phyloP scores from a whole-genome alignment of 2,113 vertebrate genomes.

The Nipponia nippon region DNA sequence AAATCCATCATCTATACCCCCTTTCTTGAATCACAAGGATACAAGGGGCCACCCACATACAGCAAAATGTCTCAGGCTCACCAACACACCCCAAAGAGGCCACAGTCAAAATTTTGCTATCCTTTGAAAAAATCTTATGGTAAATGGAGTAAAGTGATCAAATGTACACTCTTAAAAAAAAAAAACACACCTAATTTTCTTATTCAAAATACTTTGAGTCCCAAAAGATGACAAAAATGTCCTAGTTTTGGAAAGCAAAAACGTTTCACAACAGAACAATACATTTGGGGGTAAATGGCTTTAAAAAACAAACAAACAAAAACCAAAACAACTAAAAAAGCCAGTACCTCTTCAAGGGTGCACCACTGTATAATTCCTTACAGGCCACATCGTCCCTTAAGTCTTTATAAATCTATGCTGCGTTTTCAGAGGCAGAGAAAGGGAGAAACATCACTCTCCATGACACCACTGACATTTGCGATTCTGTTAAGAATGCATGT shows the following conservation, averaged over 20 bases:
- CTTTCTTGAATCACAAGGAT: neutral
- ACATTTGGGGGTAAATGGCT: neutral
- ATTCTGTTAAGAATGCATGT: neutral
- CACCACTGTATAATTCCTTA: neutral
- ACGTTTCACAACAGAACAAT: neutral
- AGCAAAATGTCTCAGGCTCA: neutral
- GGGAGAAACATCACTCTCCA: neutral
- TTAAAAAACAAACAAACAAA: neutral
- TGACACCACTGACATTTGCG: neutral
- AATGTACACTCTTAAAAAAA: neutral
- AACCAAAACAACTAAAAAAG: neutral
- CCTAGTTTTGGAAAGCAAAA: neutral
- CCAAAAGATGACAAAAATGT: neutral
- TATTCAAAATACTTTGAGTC: neutral
- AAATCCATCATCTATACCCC: neutral
- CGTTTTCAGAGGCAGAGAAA: neutral
- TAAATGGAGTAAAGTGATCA: neutral
- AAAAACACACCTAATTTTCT: neutral
- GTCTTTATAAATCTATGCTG: neutral
- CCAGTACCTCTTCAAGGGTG: neutral
- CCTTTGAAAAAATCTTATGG: neutral
- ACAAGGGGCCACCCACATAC: neutral
- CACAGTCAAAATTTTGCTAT: neutral
- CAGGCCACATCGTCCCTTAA: neutral
- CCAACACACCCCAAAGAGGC: neutral